Conservation (phyloP, 2,797 vertebrate genomes). For the Channallabes apus region DNA sequence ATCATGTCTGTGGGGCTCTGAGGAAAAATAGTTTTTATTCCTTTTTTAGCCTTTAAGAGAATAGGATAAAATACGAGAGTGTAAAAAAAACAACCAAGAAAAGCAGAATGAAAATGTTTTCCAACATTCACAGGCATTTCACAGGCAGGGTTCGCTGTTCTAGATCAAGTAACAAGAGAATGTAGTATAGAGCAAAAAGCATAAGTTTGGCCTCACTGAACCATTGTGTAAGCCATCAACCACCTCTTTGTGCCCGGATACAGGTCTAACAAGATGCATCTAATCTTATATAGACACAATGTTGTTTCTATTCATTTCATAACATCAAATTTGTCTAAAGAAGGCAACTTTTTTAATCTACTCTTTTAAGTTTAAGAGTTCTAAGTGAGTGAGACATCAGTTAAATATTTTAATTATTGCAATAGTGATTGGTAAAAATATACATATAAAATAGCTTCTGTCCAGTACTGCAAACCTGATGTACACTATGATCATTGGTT, state of each 20-base stretch:
- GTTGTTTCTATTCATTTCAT: background rate
- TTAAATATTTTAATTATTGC: background rate
- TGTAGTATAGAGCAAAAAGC: background rate
- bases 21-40: slow-evolving; percentile 6
- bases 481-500: background rate
- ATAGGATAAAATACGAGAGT: background rate
- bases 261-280: background rate
- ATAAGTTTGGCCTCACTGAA: background rate
- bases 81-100: too few species aligned
- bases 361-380: background rate
- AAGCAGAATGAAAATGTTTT: background rate
- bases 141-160: background rate
- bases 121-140: background rate
- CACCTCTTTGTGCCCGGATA: background rate
- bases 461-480: background rate
- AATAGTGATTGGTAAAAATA: background rate
- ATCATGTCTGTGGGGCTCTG: slow-evolving; percentile 71
- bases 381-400: background rate
- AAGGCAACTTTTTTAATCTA: background rate
- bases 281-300: too few species aligned
- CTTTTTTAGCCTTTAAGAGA: background rate
- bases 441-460: too few species aligned
- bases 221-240: background rate
- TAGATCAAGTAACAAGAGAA: background rate
- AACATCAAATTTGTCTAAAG: background rate